Conservation (phyloP, 2,797 vertebrate genomes). For the Sebastes itinus region DNA sequence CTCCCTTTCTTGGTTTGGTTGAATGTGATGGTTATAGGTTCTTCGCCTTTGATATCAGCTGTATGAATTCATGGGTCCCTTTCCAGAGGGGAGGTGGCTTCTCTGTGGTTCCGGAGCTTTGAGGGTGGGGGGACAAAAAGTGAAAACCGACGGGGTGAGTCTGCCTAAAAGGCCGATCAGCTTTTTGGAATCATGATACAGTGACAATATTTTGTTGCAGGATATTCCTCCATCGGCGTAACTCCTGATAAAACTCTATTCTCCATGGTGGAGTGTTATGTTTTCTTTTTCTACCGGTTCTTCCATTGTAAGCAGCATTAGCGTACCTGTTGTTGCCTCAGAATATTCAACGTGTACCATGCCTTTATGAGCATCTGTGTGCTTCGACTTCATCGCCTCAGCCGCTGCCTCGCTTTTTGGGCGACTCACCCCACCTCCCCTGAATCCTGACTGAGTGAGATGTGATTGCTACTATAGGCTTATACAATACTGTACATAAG, state of each 20-base stretch:
- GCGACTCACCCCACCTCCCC: constrained; percentile 42
- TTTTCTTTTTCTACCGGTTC: constrained; percentile 46
- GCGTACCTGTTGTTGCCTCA: constrained; percentile 51
- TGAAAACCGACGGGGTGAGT: constrained; percentile 53
- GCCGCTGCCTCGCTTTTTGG: constrained; percentile 52
- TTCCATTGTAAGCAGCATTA: constrained; percentile 57
- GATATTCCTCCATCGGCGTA: constrained; percentile 49
- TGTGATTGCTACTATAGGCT: constrained; percentile 85
- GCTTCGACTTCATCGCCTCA: constrained; percentile 33
- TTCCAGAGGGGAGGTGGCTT: constrained; percentile 75
- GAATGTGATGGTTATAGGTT: constrained; percentile 60
- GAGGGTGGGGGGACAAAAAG: constrained; percentile 44
- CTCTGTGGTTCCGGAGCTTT: constrained; percentile 80
- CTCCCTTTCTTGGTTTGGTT: constrained; percentile 82
- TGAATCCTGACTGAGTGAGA: constrained; percentile 85
- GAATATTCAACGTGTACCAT: constrained; percentile 52
- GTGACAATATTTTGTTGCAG: constrained; percentile 61
- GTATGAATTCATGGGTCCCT: constrained; percentile 80
- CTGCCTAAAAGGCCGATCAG: constrained; percentile 50
- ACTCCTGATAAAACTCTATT: constrained; percentile 45
- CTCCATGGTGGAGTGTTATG: constrained; percentile 57
- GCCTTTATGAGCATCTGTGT: constrained; percentile 51
- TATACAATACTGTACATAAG: constrained; percentile 99
- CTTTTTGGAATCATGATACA: constrained; percentile 55
- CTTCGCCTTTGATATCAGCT: constrained; percentile 86